Conservation (phyloP, 1,140 invertebrate genomes). For the Babylonia areolata region DNA sequence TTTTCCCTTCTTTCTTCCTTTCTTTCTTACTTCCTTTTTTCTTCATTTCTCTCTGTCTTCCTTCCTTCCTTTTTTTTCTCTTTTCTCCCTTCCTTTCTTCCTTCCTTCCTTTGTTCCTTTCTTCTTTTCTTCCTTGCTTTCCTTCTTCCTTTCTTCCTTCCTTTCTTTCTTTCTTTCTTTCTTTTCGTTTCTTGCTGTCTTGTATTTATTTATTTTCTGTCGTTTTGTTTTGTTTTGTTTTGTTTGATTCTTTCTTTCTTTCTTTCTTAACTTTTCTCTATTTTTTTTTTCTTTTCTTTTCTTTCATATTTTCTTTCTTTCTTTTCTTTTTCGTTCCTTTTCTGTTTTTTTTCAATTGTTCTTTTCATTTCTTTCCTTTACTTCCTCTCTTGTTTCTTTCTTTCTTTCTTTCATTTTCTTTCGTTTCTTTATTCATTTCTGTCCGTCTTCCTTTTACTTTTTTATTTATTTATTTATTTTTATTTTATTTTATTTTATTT, state of each 20-base stretch:
- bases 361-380: no score
- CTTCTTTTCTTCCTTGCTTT: not conserved
- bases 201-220: no score
- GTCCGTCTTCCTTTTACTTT: no score
- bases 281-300: no score
- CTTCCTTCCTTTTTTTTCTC: not conserved
- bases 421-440: no score
- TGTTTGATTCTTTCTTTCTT: not conserved
- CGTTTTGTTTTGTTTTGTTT: not conserved
- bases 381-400: no score
- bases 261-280: no score
- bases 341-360: not conserved
- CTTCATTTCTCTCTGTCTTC: no score
- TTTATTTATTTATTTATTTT: not conserved
- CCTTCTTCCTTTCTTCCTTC: not conserved
- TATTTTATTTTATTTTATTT: not conserved
- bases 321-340: no score
- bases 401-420: no score
- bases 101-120: conserved; percentile 22
- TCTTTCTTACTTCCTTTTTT: no score
- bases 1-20: not conserved
- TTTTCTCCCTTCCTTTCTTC: not conserved
- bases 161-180: not conserved
- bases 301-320: no score
- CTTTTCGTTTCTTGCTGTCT: not conserved